Base-by-base conservation (phyloP, 2,888 invertebrate genomes). In the Tiliacea aurago region DNA sequence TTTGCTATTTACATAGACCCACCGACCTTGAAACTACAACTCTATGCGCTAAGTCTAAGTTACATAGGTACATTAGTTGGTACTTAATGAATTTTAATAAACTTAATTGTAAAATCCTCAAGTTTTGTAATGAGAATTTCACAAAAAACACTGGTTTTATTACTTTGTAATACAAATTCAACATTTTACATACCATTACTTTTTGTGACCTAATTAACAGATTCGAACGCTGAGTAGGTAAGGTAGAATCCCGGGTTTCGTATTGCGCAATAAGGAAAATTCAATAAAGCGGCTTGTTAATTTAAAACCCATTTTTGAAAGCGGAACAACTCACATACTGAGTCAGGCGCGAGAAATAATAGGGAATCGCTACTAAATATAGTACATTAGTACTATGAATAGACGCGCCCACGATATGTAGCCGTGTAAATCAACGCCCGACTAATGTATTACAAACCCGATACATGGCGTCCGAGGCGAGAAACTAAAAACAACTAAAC, bases 361-460 rank as follows among this genome's bases (percentile, higher is more conserved):
- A 95, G 94, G 94, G 95, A 94, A 94, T 95, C 91, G 93, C 85
- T 91, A 92, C 96, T 96, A 96, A 94, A 96, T 95, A 94, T 96
- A 96, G 96, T 94, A 92, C 91, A 95, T 95, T 93, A 93, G 93
- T 88, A 92, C 95, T 95, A 95, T 95, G 94, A 96, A 96, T 96
- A 96, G 95, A 94, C 89, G 90, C 94, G 93, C 93, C 93, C 93
- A 94, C 94, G 94, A 93, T 92, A 92, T 92, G 91, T 88, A 89
- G 92, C 91, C 92, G 90, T 94, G 94, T 95, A 95, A 94, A 95
- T 95, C 95, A 95, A 95, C 95, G 93, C 93, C 89, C 92, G 89
- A 87, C 94, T 95, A 95, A 95, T 95, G 95, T 94, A 94, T 93
- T 93, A 94, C 93, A 92, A 92, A 91, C 93, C 90, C 91, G 93